Conservation (phyloP, 2,113 vertebrate genomes). For the Atlantisia rogersi region DNA sequence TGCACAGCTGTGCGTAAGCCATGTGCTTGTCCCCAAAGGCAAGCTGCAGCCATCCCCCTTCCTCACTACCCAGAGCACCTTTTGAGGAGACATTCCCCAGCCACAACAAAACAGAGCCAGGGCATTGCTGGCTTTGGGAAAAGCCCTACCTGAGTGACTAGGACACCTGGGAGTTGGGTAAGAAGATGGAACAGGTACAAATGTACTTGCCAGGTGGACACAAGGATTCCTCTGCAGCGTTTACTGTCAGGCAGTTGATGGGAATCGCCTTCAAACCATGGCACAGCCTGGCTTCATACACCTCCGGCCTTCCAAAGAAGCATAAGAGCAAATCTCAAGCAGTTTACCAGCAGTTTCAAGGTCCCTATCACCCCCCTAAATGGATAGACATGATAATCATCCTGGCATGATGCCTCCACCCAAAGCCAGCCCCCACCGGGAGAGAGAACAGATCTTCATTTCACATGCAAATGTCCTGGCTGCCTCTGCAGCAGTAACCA, state of each 20-base stretch:
- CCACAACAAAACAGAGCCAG: background rate
- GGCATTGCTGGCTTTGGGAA: background rate
- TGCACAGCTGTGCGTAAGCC: background rate
- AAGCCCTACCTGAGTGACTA: background rate
- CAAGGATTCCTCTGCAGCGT: background rate
- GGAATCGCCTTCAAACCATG: background rate
- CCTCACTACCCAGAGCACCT: background rate
- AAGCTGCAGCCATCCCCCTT: background rate
- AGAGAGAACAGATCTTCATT: background rate
- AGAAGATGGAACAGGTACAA: background rate
- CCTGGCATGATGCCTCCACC: fast-evolving
- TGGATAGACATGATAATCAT: background rate
- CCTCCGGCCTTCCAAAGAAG: background rate
- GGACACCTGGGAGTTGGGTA: background rate
- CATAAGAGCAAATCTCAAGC: background rate
- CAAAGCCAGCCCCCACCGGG: background rate
- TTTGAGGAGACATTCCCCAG: background rate
- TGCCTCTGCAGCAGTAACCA: background rate
- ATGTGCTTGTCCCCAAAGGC: background rate
- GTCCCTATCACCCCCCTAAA: background rate
- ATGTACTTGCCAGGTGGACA: background rate
- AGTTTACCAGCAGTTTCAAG: fast-evolving
- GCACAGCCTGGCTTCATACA: background rate
- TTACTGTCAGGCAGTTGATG: fast-evolving
- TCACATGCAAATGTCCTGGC: background rate